Conservation (phyloP, 2,888 invertebrate genomes). For the Rosalia funebris region DNA sequence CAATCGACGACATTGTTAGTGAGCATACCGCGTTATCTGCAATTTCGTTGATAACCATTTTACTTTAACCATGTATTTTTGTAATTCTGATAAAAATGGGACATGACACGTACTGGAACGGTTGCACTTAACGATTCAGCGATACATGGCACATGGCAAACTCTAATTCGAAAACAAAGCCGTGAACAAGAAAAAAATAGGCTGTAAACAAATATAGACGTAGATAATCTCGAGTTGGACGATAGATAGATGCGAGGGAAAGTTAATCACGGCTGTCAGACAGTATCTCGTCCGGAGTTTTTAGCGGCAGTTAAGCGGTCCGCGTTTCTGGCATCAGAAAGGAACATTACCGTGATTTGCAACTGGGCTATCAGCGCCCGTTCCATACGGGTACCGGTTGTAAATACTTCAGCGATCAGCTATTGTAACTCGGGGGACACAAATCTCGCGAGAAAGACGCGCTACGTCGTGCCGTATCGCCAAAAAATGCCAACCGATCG, state of each 20-base stretch:
- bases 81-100: too few relatives aligned
- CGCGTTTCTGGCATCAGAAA: slow-evolving; percentile 37
- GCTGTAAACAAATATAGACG: too few relatives aligned
- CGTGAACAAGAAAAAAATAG: too few relatives aligned
- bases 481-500: slow-evolving; percentile 44
- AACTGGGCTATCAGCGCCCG: slow-evolving; percentile 56
- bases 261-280: slow-evolving; percentile 25
- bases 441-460: slow-evolving; percentile 61
- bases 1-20: too few relatives aligned
- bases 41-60: too few relatives aligned
- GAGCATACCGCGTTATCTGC: too few relatives aligned
- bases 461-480: slow-evolving; percentile 49
- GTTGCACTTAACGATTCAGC: too few relatives aligned
- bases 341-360: slow-evolving; percentile 53
- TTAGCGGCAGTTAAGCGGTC: slow-evolving; percentile 39
- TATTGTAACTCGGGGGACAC: slow-evolving; percentile 62
- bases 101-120: too few relatives aligned
- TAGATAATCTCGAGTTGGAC: slow-evolving; percentile 3
- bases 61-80: too few relatives aligned
- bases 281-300: slow-evolving; percentile 29
- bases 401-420: slow-evolving; percentile 64
- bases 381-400: slow-evolving; percentile 58
- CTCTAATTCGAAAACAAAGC: too few relatives aligned
- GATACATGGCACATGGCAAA: too few relatives aligned
- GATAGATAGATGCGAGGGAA: slow-evolving; percentile 11